A percentile compares a stretch with the other conserved stretches of the same genome.
Conservation (phyloP, 1,140 invertebrate genomes). For the Holcopasites calliopsidis region DNA sequence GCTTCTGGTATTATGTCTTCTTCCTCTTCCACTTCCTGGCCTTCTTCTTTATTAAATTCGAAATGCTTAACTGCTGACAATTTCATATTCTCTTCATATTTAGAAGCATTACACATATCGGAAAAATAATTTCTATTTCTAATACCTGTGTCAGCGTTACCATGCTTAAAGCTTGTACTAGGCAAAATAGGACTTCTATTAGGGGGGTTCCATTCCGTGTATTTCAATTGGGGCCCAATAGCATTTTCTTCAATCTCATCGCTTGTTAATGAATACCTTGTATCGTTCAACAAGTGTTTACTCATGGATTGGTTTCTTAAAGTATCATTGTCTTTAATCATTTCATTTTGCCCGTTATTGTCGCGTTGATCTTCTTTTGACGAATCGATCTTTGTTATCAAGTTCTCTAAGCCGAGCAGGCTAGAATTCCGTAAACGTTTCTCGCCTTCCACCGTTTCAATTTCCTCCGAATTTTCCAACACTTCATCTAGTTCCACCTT, state of each 20-base stretch:
- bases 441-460: slow-evolving; percentile 73
- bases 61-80: slow-evolving; percentile 36
- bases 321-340: neutral
- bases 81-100: slow-evolving; percentile 12
- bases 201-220: neutral
- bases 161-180: neutral
- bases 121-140: neutral
- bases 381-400: slow-evolving; percentile 74
- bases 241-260: neutral
- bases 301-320: neutral
- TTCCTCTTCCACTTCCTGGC: slow-evolving; percentile 50
- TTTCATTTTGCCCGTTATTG: neutral
- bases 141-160: neutral
- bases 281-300: slow-evolving; percentile 18
- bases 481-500: slow-evolving; percentile 76
- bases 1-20: slow-evolving; percentile 67
- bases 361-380: slow-evolving; percentile 26
- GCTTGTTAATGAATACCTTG: neutral
- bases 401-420: slow-evolving; percentile 72
- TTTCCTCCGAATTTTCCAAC: slow-evolving; percentile 76
- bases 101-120: neutral
- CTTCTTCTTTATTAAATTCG: slow-evolving; percentile 29
- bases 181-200: neutral
- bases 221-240: neutral
- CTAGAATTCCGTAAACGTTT: slow-evolving; percentile 75